phyloP scores from a whole-genome alignment of 2,797 vertebrate species.

The Rhinichthys osculus region DNA sequence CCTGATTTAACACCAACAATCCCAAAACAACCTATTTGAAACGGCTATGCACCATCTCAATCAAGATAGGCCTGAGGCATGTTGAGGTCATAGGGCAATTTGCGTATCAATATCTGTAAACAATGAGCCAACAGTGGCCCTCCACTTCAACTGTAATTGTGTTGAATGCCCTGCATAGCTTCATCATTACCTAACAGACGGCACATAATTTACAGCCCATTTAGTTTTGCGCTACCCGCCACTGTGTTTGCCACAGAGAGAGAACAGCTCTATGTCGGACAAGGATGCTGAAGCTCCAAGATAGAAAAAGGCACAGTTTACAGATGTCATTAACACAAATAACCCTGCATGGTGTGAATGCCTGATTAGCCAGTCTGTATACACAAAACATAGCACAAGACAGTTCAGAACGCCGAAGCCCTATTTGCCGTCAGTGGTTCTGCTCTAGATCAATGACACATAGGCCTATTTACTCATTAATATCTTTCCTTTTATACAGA shows the following conservation, averaged over 20 bases:
- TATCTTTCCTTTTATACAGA: slow-evolving; percentile 49
- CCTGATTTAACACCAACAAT: too few relatives aligned
- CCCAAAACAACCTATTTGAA: not conserved
- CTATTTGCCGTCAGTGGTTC: slow-evolving; percentile 72
- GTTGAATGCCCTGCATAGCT: slow-evolving; percentile 34
- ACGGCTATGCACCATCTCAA: not conserved
- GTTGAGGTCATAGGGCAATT: not conserved
- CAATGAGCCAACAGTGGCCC: slow-evolving; percentile 4
- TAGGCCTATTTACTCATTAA: slow-evolving; percentile 81
- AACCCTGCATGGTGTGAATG: slow-evolving; percentile 76
- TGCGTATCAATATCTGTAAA: not conserved
- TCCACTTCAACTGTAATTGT: slow-evolving; percentile 47
- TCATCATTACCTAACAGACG: slow-evolving; percentile 49
- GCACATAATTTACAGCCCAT: slow-evolving; percentile 55
- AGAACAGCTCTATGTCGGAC: slow-evolving; percentile 30
- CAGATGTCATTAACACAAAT: slow-evolving; percentile 77
- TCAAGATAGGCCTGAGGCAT: not conserved
- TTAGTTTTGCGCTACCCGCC: slow-evolving; percentile 26
- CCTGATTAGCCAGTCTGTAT: slow-evolving; percentile 71
- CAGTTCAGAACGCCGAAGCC: slow-evolving; percentile 76
- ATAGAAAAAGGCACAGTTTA: slow-evolving; percentile 57
- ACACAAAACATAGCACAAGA: slow-evolving; percentile 67
- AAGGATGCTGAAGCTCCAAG: slow-evolving; percentile 42
- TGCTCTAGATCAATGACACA: slow-evolving; percentile 77
- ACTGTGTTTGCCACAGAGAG: slow-evolving; percentile 14